Evolutionary conservation across 2,888 invertebrate genomes (phyloP), one percentile per base, ranked within the genome.

Genomic region (Aspidiotus rigidus): DNA sequence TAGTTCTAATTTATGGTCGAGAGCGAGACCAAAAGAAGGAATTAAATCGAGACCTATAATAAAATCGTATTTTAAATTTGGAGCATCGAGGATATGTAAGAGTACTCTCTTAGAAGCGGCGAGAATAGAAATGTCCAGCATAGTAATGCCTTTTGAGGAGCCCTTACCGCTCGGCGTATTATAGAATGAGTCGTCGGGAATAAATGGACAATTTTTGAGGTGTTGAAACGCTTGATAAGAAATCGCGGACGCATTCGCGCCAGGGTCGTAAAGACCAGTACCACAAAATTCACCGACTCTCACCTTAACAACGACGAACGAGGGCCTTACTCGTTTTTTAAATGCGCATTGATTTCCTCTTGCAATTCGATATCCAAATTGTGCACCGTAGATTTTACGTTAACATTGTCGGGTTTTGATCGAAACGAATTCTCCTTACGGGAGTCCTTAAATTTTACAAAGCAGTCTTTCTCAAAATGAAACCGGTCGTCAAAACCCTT

Each of bases 331-430:
- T 16, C 17, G 56, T 56, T 56, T 56, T 56, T 56, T 56, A 5
- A 7, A 16, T 15, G 3, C 16, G 2, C 56, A 2, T 17, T 2
- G 7, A 56, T 56, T 16, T 56, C 56, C 9, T 15, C 16, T 6
- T 56, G n/a, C 10, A 56, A 17, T 56, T 56, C n/a, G n/a, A n/a
- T n/a, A n/a, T n/a, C 56, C 10, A 56, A 10, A 56, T 56, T 16
- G 17, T 15, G 17, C 28, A 28, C 28, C 28, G 28, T 28, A 28
- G 28, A 28, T 28, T 56, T 56, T 56, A 56, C 56, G 56, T 56
- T n/a, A n/a, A n/a, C 7, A 56, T n/a, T 56, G 1, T 15, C 16
- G 7, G 9, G 13, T n/a, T 56, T n/a, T 28, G 28, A 28, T 28
- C 28, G 28, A 28, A 5, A 5, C 5, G 28, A 28, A 56, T 15